A percentile compares a stretch with the other conserved stretches of the same genome.
Conservation (phyloP, 2,797 vertebrate genomes). For the Peromyscus aztecus region DNA sequence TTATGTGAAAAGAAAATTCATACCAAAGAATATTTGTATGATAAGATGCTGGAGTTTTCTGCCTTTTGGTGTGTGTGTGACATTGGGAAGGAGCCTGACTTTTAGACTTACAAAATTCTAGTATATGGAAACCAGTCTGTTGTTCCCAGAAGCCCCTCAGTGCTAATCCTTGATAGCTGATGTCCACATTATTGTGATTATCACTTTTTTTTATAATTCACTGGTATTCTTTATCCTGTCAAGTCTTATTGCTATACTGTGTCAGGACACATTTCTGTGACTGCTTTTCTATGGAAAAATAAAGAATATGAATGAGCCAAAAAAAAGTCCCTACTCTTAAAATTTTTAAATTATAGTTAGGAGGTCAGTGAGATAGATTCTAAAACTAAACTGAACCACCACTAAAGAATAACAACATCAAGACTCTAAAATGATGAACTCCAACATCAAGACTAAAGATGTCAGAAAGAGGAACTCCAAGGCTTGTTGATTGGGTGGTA, state of each 20-base stretch:
- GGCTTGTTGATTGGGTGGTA: background rate
- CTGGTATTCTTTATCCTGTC: background rate
- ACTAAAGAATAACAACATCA: background rate
- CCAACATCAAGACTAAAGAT: background rate
- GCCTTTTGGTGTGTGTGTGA: background rate
- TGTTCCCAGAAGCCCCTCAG: background rate
- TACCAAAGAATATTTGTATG: background rate
- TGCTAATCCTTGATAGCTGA: background rate
- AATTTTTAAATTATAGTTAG: background rate
- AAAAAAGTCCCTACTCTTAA: background rate
- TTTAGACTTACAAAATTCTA: too few relatives aligned
- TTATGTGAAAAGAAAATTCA: background rate
- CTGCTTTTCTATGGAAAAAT: background rate
- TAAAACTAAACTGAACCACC: background rate
- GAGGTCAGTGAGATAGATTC: background rate
- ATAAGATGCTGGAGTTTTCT: background rate
- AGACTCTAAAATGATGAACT: background rate
- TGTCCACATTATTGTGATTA: background rate
- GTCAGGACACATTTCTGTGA: background rate
- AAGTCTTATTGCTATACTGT: background rate
- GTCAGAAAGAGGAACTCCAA: background rate
- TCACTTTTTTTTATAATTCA: background rate
- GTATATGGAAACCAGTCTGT: background rate
- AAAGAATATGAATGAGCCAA: background rate
- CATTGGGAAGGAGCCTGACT: background rate